These are phyloP conservation scores for Rhamphomyia laevipes DNA, from an alignment of 2,888 invertebrate genomes.

Conservation along the genomic window DNA sequence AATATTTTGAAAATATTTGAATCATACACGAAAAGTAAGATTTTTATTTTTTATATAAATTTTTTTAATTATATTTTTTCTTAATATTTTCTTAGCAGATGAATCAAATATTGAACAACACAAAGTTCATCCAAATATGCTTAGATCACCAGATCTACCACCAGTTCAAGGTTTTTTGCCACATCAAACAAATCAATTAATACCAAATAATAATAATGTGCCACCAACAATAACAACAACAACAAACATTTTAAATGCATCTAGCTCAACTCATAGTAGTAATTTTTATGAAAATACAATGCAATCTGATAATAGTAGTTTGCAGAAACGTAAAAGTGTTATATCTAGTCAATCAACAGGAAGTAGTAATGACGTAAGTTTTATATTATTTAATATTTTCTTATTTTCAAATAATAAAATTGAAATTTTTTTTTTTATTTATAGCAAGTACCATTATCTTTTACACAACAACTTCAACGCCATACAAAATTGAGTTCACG, in stretches of 20 bases:
- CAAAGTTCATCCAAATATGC: slow-evolving; percentile 35
- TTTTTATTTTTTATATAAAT: neutral
- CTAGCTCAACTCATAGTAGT: slow-evolving; percentile 38
- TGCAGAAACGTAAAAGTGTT: slow-evolving; percentile 38
- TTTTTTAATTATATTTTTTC: neutral
- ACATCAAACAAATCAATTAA: slow-evolving; percentile 20
- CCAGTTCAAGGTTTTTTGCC: slow-evolving; percentile 23
- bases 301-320: slow-evolving; percentile 38
- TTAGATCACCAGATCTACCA: slow-evolving; percentile 37
- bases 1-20: slow-evolving; percentile 71
- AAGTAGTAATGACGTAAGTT: slow-evolving; percentile 37
- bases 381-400: neutral
- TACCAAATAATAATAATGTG: slow-evolving; percentile 26
- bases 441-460: slow-evolving; percentile 58
- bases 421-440: neutral
- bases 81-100: slow-evolving; percentile 22
- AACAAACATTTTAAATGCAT: slow-evolving; percentile 30
- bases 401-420: neutral
- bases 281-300: slow-evolving; percentile 39
- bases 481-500: slow-evolving; percentile 35
- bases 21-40: slow-evolving; percentile 45
- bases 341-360: slow-evolving; percentile 40
- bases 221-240: slow-evolving; percentile 18
- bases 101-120: slow-evolving; percentile 33
- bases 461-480: slow-evolving; percentile 79